Evolutionary conservation across 2,888 invertebrate species (phyloP).

Genomic region (Acanthosoma haemorrhoidale): DNA sequence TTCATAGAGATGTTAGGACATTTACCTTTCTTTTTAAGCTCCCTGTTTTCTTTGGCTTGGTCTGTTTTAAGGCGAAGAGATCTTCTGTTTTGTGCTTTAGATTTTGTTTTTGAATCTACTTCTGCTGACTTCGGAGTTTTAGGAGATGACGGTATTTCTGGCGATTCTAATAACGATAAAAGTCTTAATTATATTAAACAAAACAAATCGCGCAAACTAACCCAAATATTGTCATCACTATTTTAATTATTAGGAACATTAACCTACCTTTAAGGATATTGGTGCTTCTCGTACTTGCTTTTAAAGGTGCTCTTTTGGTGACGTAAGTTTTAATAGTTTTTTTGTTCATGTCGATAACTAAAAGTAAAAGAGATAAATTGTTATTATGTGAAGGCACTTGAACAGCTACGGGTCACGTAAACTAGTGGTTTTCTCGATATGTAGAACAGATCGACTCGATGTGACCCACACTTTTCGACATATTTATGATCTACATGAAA

Average conservation of each 20-base stretch:
- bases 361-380: too few relatives aligned
- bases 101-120: slow-evolving; percentile 1
- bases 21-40: slow-evolving; percentile 19
- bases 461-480: too few relatives aligned
- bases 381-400: too few relatives aligned
- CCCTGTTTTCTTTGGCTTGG: slow-evolving; percentile 21
- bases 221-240: background rate
- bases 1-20: background rate
- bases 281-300: slow-evolving; percentile 11
- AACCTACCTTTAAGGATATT: slow-evolving; percentile 19
- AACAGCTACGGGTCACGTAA: too few relatives aligned
- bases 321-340: slow-evolving; percentile 22
- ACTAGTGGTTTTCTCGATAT: too few relatives aligned
- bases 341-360: background rate
- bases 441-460: too few relatives aligned
- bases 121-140: background rate
- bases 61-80: slow-evolving; percentile 18
- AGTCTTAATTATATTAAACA: too few relatives aligned
- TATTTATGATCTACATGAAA: too few relatives aligned
- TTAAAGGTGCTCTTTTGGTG: slow-evolving; percentile 18
- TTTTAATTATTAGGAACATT: background rate
- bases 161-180: background rate
- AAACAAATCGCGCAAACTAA: background rate
- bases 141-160: background rate
- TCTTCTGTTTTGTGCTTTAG: background rate